These are phyloP conservation scores for Leptarthrus brevirostris DNA, from an alignment of 2,888 invertebrate species.

Conservation along the genomic window DNA sequence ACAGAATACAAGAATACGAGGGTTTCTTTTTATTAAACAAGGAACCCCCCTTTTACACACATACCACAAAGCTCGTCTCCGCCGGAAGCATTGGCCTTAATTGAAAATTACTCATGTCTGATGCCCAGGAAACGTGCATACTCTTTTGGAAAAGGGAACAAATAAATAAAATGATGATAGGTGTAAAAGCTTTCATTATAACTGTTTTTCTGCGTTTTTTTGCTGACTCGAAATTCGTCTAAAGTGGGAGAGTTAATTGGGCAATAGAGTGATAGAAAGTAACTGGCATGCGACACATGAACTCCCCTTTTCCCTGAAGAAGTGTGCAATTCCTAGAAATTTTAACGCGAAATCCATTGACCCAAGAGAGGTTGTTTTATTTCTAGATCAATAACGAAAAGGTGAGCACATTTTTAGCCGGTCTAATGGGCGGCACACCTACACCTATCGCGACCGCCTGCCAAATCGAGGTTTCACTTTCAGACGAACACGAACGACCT, in stretches of 20 bases:
- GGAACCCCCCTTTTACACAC: no score
- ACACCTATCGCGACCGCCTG: neutral
- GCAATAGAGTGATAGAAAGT: neutral
- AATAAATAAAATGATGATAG: neutral
- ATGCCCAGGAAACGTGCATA: neutral
- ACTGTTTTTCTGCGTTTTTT: neutral
- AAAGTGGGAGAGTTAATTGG: neutral
- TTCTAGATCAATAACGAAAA: neutral
- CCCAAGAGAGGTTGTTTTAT: neutral
- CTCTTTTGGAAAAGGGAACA: neutral
- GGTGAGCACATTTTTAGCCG: neutral
- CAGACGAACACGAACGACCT: neutral
- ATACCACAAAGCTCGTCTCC: neutral
- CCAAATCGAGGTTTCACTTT: neutral
- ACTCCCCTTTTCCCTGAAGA: neutral
- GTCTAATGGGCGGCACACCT: neutral
- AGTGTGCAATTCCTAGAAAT: neutral
- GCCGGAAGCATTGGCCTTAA: slow-evolving; percentile 1
- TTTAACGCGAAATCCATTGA: neutral
- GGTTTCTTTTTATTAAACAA: no score
- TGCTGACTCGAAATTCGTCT: neutral
- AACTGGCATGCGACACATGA: neutral
- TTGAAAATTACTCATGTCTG: neutral
- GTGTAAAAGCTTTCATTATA: neutral
- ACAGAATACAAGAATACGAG: no score